Evolutionary conservation across 1,140 invertebrate genomes (phyloP), one percentile per base, ranked within the genome.

Genomic region (Drosophila teissieri): DNA sequence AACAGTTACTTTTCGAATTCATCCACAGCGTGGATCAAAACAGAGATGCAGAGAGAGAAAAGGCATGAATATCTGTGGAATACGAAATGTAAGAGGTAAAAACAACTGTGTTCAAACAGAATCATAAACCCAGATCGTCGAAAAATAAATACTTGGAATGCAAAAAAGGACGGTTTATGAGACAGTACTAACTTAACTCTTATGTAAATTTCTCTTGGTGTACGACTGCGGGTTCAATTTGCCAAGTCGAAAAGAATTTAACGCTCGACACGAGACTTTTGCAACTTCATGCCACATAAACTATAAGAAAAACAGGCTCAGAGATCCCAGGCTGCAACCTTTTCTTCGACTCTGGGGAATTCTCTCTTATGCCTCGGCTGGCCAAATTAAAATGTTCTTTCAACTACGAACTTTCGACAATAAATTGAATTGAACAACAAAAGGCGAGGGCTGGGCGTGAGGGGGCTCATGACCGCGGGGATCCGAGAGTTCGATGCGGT

Each of bases 351-450:
- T 19, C 45, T 31, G 36, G 19, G 44, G 42, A 48, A 42, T 49
- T 57, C 24, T 19, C 39, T 36, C 57, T 45, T 15, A 15, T 34
- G 31, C 63, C 62, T 31, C 44, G 42, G 42, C 62, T 72, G 73
- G 69, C 89, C 84, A 91, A 91, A 91, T 91, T 91, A 91, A 91
- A 91, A 91, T 91, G 89, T 91, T 91, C 89, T 89, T 91, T 91
- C 89, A 91, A 91, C 89, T 91, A 91, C 89, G 89, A 91, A 91
- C 89, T 91, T 91, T 91, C 84, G 84, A 81, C 75, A 77, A 91
- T 91, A 91, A 91, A 91, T 91, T 91, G 82, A 91, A 78, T 88
- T 88, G 83, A 89, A 84, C 88, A 91, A 91, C 88, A 91, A 91
- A 83, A 78, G 77, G 60, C 75, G 57, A 39, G 53, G 36, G 67